Conservation (phyloP, 37 sponge, comb jelly and placozoan genomes). For the Beroe ovata region DNA sequence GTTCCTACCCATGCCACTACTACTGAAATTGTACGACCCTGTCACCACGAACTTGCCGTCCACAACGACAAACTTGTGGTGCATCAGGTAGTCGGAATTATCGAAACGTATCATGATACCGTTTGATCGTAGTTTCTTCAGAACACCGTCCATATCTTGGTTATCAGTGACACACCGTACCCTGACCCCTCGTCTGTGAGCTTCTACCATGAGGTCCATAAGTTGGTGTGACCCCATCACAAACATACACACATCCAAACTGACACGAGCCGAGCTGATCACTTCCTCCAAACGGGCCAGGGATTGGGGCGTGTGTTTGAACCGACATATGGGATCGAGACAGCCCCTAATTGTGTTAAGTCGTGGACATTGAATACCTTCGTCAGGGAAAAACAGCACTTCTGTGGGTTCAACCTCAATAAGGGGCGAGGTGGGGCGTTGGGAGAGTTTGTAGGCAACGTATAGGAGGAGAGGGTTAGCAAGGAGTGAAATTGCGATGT, state of each 20-base stretch:
- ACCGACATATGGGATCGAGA: background rate
- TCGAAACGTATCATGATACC: conserved; percentile 34
- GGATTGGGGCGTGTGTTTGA: conserved; percentile 18
- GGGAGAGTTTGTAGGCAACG: conserved; percentile 50
- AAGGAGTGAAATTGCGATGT: background rate
- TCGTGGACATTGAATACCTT: conserved; percentile 52
- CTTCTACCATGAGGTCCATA: conserved; percentile 11
- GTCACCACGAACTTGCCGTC: background rate
- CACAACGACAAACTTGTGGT: conserved; percentile 50
- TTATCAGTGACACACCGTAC: conserved; percentile 16
- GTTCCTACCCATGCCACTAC: conserved; percentile 26
- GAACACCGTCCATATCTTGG: conserved; percentile 46
- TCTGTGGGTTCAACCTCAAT: background rate
- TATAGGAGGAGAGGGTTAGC: conserved; percentile 32
- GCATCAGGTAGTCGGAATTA: conserved; percentile 52
- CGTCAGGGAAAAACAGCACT: conserved; percentile 48
- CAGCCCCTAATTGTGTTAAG: conserved; percentile 10
- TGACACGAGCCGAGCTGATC: background rate
- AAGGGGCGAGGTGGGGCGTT: background rate
- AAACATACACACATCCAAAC: conserved; percentile 59
- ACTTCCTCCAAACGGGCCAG: conserved; percentile 9
- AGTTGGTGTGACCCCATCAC: conserved; percentile 40
- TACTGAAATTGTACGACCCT: conserved; percentile 50
- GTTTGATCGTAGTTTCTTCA: conserved; percentile 6
- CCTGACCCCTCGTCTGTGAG: conserved; percentile 1